Evolutionary conservation across 2,797 vertebrate genomes (phyloP).

Genomic region (Odontamblyopus rebecca): DNA sequence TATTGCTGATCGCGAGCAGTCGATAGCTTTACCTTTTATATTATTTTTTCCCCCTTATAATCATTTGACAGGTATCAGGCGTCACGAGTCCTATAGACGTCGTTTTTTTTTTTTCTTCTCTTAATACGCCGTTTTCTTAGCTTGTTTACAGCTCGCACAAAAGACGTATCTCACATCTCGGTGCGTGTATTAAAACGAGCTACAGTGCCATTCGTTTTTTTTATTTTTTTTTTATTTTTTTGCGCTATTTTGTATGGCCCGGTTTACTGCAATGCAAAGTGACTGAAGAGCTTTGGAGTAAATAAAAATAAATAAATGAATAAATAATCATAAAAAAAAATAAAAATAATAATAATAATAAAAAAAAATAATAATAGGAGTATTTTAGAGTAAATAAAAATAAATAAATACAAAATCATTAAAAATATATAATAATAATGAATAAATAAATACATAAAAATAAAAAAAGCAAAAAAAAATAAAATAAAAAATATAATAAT

Average conservation of each 20-base stretch:
- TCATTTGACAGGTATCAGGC: conserved; percentile 86
- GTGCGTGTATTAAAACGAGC: conserved; percentile 68
- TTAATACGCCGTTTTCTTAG: conserved; percentile 77
- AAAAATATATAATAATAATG: too few species aligned
- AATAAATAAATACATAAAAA: too few species aligned
- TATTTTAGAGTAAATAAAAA: too few species aligned
- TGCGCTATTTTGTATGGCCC: background rate
- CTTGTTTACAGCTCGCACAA: conserved; percentile 83
- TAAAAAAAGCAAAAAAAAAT: too few species aligned
- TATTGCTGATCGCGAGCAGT: conserved; percentile 82
- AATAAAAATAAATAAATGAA: too few species aligned
- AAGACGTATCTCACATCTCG: conserved; percentile 68
- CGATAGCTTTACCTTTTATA: conserved; percentile 75
- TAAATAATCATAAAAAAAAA: too few species aligned
- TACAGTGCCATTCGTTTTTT: conserved; percentile 36
- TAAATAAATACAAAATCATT: too few species aligned
- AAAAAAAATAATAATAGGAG: too few species aligned
- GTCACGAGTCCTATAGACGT: conserved; percentile 70
- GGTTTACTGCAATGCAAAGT: background rate
- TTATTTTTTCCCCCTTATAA: conserved; percentile 74
- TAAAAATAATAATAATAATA: too few species aligned
- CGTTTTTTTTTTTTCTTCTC: conserved; percentile 27
- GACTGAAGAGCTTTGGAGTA: too few species aligned
- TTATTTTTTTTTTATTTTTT: conserved; percentile 29
- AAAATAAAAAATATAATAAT: too few species aligned